phyloP scores from a whole-genome alignment of 2,797 vertebrate species.

The Tiaroga cobitis region DNA sequence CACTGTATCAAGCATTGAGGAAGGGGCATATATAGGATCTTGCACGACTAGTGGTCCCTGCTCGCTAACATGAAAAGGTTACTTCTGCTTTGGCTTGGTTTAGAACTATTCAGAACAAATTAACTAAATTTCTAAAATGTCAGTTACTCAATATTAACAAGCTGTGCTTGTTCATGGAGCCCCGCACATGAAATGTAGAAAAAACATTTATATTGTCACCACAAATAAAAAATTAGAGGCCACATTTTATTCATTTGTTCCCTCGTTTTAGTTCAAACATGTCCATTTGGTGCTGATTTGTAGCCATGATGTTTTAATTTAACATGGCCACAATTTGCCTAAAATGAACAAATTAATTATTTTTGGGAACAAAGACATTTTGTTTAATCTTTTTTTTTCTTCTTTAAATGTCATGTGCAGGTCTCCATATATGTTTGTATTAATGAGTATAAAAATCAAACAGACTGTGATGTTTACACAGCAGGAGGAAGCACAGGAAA shows the following conservation, averaged over 20 bases:
- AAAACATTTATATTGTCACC: not conserved
- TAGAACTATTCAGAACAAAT: not conserved
- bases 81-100: not conserved
- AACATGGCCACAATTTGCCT: no score
- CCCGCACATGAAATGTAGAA: not conserved
- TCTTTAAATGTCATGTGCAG: not conserved
- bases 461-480: not conserved
- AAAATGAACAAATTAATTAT: not conserved
- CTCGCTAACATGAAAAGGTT: not conserved
- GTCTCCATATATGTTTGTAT: not conserved
- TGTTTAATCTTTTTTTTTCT: not conserved
- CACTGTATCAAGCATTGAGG: not conserved
- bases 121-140: not conserved
- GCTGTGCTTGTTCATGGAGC: not conserved
- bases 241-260: not conserved
- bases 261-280: not conserved
- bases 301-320: not conserved
- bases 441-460: not conserved
- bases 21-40: not conserved
- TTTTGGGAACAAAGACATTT: not conserved
- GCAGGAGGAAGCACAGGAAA: conserved; percentile 22
- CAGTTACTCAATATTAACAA: not conserved
- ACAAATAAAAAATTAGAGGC: not conserved
- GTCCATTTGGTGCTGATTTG: not conserved
- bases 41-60: not conserved